Evolutionary conservation across 2,888 invertebrate genomes (phyloP).

Genomic region (Drosophila pegasa): DNA sequence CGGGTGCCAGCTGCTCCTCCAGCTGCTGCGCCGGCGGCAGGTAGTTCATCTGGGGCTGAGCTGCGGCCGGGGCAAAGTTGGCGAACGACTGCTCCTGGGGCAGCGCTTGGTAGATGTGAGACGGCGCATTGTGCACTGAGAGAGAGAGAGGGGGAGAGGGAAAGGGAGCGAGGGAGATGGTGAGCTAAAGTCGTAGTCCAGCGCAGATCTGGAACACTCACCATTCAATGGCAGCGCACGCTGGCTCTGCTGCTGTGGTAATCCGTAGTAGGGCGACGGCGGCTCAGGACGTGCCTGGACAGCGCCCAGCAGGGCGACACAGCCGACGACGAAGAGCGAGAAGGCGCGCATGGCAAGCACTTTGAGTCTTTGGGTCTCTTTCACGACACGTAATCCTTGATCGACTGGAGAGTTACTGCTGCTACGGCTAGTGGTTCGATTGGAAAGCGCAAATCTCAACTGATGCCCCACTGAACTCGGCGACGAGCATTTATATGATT

Average conservation of each 20-base stretch:
- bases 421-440: conserved; percentile 40
- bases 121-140: conserved; percentile 61
- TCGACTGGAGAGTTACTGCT: conserved; percentile 7
- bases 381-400: conserved; percentile 80
- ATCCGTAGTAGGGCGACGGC: conserved; percentile 83
- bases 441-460: conserved; percentile 72
- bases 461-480: conserved; percentile 64
- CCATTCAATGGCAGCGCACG: conserved; percentile 85
- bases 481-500: conserved; percentile 77
- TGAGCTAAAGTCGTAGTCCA: background rate
- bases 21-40: conserved; percentile 58
- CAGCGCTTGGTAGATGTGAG: conserved; percentile 77
- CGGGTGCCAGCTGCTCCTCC: conserved; percentile 54
- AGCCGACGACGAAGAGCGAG: conserved; percentile 76
- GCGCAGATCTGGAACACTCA: conserved; percentile 62
- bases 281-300: conserved; percentile 83
- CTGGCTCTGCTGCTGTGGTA: conserved; percentile 82
- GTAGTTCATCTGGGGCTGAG: conserved; percentile 60
- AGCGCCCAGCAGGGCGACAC: conserved; percentile 74
- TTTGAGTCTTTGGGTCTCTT: conserved; percentile 48
- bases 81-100: conserved; percentile 71
- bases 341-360: conserved; percentile 79
- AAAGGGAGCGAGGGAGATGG: too few relatives aligned
- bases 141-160: background rate
- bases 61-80: conserved; percentile 57